Evolutionary conservation across 2,113 vertebrate species (phyloP), one percentile per base, ranked within the genome.

Genomic region (Melanocharis versteri): DNA sequence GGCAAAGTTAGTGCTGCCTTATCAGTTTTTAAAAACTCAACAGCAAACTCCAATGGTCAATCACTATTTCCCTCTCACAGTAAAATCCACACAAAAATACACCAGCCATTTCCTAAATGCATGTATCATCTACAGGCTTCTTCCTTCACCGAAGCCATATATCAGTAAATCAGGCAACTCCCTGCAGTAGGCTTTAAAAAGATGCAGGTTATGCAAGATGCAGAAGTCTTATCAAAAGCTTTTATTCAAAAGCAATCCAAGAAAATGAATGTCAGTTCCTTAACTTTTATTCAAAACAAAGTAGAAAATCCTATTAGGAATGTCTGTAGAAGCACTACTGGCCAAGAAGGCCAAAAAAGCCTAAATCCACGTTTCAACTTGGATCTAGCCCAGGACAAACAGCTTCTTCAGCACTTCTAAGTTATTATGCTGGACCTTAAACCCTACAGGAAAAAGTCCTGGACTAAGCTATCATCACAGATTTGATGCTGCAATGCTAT

Each of bases 341-440:
- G 13, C 27, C 64, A 51, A 73, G 53, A 54, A 54, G 14, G 11
- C 15, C 9, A 5, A 24, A 48, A 20, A 39, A 60, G 13, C 30
- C 31, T 50, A 86, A 78, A 42, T 10, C 13, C 30, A 68, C 0
- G 0, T 15, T 27, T 22, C 50, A 61, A 24, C 28, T 62, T 33
- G 20, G 13, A 31, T 51, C 26, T 39, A 72, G n/a, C 1, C 1
- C 4, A 65, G 13, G n/a, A 80, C 0, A 0, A 87, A 57, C 17
- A 66, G 39, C 22, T 80, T 54, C 37, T 30, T 20, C 6, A 83
- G 51, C 37, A 56, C 33, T 78, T 66, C 8, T 54, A 37, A 60
- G 27, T 54, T 23, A 27, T 24, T 35, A 23, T 2, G 14, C 12
- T 3, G 13, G 33, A 39, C 42, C 26, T 47, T 35, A 76, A 31